A percentile compares a stretch with the other conserved stretches of the same genome.
Evolutionary conservation across 2,797 vertebrate species (phyloP).

Genomic region (Amblyraja radiata): DNA sequence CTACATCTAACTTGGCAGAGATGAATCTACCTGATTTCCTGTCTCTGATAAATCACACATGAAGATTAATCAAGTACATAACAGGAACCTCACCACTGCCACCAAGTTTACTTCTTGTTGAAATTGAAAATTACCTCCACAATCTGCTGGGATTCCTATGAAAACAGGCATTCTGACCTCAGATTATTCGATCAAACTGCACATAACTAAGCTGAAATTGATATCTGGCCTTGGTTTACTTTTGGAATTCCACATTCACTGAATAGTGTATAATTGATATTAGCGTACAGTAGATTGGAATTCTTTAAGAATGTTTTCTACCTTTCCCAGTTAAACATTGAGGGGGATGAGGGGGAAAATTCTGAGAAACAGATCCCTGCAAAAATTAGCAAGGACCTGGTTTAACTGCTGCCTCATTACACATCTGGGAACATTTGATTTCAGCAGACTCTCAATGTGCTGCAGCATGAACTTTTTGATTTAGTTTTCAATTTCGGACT

Average conservation of each 20-base stretch:
- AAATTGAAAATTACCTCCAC: not conserved
- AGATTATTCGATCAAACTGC: not conserved
- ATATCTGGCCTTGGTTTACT: not conserved
- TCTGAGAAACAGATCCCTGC: not conserved
- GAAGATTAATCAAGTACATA: not conserved
- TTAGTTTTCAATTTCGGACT: slow-evolving; percentile 27
- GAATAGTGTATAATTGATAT: not conserved
- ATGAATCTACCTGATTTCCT: not conserved
- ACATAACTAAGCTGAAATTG: not conserved
- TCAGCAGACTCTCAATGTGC: not conserved
- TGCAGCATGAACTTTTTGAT: not conserved
- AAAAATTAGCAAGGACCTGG: not conserved
- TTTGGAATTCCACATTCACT: not conserved
- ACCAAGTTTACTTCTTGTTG: not conserved
- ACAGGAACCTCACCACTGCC: not conserved
- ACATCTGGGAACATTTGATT: slow-evolving; percentile 33
- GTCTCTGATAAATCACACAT: not conserved
- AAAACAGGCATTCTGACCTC: not conserved
- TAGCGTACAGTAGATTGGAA: not conserved
- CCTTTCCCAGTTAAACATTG: not conserved
- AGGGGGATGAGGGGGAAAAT: not conserved
- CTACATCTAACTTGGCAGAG: not conserved
- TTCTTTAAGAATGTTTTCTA: not conserved
- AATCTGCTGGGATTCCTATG: not conserved
- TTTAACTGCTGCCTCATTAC: not conserved